These are phyloP conservation scores for Monoplex corrugatus DNA, from an alignment of 2,888 invertebrate species.

Conservation along the genomic window DNA sequence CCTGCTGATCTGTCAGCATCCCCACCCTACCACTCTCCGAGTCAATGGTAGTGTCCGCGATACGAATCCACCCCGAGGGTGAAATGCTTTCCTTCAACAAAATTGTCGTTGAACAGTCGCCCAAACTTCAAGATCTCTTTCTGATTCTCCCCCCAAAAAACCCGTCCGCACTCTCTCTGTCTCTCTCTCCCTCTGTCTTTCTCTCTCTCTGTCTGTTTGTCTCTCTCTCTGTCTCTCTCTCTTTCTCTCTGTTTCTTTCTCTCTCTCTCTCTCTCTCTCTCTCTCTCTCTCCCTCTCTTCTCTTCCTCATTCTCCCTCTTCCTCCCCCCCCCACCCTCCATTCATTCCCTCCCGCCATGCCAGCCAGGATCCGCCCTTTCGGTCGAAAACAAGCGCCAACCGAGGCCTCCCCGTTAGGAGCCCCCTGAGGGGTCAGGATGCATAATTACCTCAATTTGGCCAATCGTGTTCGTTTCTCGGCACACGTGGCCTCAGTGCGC, in stretches of 20 bases:
- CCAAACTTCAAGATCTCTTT: constrained; percentile 21
- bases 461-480: constrained; percentile 53
- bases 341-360: no score
- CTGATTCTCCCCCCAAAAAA: not conserved
- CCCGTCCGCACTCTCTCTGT: not conserved
- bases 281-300: constrained; percentile 11
- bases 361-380: constrained; percentile 35
- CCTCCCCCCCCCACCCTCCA: not conserved
- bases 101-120: constrained; percentile 13
- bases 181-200: not conserved
- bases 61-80: not conserved
- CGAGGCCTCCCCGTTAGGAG: not conserved
- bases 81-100: not conserved
- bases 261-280: not conserved
- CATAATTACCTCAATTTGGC: constrained; percentile 55
- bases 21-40: not conserved
- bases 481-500: constrained; percentile 51
- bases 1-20: not conserved
- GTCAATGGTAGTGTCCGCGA: not conserved
- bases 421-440: constrained; percentile 44
- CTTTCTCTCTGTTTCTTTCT: not conserved
- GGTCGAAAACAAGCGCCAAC: constrained; percentile 42
- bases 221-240: not conserved
- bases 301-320: not conserved
- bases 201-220: not conserved